Conservation (phyloP, 2,797 vertebrate species). For the Myiotriccus ornatus region DNA sequence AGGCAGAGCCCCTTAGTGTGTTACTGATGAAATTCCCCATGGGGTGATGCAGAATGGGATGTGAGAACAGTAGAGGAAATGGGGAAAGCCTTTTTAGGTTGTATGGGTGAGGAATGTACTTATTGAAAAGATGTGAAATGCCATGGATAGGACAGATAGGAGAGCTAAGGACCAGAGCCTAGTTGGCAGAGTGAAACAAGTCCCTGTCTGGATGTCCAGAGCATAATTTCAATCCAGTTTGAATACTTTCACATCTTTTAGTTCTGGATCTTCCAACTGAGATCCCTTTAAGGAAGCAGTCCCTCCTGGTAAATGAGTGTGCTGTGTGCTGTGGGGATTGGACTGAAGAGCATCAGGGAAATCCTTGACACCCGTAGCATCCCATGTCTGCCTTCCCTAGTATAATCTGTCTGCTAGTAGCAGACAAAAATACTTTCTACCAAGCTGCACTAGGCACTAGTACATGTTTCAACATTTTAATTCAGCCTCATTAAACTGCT, state of each 20-base stretch:
- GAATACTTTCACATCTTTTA: not conserved
- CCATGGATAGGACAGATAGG: not conserved
- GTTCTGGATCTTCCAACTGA: not conserved
- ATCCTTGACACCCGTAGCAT: accelerated
- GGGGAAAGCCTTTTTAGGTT: not conserved
- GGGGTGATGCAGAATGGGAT: not conserved
- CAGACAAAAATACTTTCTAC: not conserved
- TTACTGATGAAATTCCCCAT: not conserved
- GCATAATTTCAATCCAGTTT: not conserved
- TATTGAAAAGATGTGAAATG: not conserved
- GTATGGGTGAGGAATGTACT: not conserved
- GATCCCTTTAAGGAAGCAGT: not conserved
- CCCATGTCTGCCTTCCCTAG: not conserved
- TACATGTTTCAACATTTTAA: not conserved
- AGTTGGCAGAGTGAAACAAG: not conserved
- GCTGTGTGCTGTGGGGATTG: not conserved
- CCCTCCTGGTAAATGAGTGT: not conserved
- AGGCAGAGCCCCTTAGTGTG: not conserved
- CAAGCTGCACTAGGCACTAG: not conserved
- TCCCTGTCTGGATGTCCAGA: not conserved
- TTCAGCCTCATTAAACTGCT: not conserved
- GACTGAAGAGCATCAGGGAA: not conserved
- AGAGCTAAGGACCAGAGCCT: not conserved
- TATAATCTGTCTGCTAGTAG: not conserved
- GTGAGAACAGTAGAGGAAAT: not conserved